Evolutionary conservation across 2,797 vertebrate species (phyloP).

Genomic region (Centropyge bicolor): DNA sequence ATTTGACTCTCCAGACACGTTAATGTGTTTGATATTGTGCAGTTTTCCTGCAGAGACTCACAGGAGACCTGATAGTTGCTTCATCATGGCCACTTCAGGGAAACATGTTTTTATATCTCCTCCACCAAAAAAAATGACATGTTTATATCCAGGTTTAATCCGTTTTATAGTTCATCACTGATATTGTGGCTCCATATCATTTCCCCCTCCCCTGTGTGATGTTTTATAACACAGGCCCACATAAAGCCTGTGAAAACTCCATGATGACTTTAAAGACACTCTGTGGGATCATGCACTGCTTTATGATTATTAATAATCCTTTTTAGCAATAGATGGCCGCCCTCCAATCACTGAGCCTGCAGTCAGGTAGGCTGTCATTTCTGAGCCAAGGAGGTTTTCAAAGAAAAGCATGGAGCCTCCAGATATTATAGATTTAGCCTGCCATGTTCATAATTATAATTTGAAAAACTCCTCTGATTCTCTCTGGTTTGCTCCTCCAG

Average conservation of each 20-base stretch:
- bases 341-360: neutral
- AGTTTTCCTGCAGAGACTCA: neutral
- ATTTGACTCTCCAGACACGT: rapidly evolving
- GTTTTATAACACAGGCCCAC: constrained; percentile 12
- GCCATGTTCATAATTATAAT: neutral
- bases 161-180: neutral
- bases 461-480: neutral
- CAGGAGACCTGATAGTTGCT: constrained; percentile 45
- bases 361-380: neutral
- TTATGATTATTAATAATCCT: neutral
- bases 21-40: neutral
- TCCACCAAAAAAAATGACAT: neutral
- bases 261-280: neutral
- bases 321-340: neutral
- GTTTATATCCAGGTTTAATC: neutral
- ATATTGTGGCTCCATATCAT: too few relatives aligned
- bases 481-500: too few relatives aligned
- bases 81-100: constrained; percentile 55
- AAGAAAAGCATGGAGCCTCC: neutral
- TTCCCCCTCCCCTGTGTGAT: neutral
- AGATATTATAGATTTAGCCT: neutral
- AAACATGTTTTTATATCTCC: constrained; percentile 32
- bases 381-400: neutral
- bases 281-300: neutral
- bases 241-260: neutral